A percentile compares a stretch with the other conserved stretches of the same genome.
phyloP scores from a whole-genome alignment of 2,113 vertebrate species.

The Gavialis gangeticus region DNA sequence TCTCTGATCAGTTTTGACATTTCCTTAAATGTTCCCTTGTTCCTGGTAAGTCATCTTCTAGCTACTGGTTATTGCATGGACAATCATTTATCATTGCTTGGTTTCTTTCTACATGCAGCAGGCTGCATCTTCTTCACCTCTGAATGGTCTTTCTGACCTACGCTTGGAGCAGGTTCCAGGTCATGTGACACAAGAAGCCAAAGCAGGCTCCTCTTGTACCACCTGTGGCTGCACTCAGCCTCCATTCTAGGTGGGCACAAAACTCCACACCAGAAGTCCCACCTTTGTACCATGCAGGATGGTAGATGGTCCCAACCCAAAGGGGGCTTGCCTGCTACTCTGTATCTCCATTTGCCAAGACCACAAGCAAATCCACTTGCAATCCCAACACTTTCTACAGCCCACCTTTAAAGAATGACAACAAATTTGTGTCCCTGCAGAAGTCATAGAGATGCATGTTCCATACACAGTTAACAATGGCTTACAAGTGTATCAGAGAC shows the following conservation, averaged over 20 bases:
- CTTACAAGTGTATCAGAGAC: neutral
- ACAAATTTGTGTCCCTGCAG: neutral
- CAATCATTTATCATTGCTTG: neutral
- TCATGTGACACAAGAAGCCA: neutral
- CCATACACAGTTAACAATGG: neutral
- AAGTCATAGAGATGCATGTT: neutral
- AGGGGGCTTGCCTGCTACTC: neutral
- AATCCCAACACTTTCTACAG: neutral
- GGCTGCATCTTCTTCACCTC: neutral
- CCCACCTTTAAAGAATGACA: neutral
- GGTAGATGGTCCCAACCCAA: neutral
- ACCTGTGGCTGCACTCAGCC: neutral
- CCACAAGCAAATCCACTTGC: neutral
- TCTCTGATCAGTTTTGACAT: neutral
- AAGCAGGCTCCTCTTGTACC: neutral
- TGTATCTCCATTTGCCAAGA: neutral
- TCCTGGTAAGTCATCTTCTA: neutral
- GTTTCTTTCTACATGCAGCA: neutral
- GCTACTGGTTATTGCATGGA: too few relatives aligned
- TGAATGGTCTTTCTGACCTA: neutral
- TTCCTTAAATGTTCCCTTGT: neutral
- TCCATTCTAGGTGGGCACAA: too few relatives aligned
- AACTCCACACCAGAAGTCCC: neutral
- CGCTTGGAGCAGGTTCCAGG: neutral
- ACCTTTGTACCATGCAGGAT: neutral